A percentile compares a stretch with the other conserved stretches of the same genome.
Conservation (phyloP, 2,113 vertebrate species). For the Ageneiosus marmoratus region DNA sequence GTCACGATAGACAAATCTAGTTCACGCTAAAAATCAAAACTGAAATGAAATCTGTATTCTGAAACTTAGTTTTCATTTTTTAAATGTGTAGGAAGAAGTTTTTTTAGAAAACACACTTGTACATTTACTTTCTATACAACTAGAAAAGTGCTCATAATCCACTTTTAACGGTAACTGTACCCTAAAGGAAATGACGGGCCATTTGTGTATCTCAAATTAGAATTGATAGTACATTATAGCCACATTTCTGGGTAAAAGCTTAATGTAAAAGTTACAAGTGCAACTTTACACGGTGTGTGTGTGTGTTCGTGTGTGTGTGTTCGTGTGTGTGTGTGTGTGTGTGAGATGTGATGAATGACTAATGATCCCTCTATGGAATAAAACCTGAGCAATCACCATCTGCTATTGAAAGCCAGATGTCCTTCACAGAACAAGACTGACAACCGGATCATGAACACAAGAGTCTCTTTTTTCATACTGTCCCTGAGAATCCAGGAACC, state of each 20-base stretch:
- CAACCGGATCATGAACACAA: slow-evolving; percentile 22
- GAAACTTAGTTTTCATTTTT: background rate
- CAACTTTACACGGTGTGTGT: background rate
- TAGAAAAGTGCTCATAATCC: background rate
- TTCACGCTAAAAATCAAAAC: too few relatives aligned
- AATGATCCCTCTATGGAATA: background rate
- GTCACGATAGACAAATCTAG: background rate
- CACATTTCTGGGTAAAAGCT: background rate
- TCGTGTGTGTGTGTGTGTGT: background rate
- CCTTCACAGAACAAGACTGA: slow-evolving; percentile 31
- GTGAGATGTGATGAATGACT: slow-evolving; percentile 9
- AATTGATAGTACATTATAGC: background rate
- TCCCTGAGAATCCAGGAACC: slow-evolving; percentile 18
- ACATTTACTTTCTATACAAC: background rate
- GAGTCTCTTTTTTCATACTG: background rate
- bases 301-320: background rate
- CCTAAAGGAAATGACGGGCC: background rate
- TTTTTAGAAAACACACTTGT: background rate
- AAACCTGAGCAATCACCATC: slow-evolving; percentile 20
- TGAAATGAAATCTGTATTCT: background rate
- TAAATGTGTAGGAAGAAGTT: background rate
- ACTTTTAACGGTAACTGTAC: background rate
- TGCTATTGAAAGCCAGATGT: background rate
- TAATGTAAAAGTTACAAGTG: background rate
- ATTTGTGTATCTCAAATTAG: background rate